Evolutionary conservation across 2,888 invertebrate species (phyloP).

Genomic region (Drepana falcataria): DNA sequence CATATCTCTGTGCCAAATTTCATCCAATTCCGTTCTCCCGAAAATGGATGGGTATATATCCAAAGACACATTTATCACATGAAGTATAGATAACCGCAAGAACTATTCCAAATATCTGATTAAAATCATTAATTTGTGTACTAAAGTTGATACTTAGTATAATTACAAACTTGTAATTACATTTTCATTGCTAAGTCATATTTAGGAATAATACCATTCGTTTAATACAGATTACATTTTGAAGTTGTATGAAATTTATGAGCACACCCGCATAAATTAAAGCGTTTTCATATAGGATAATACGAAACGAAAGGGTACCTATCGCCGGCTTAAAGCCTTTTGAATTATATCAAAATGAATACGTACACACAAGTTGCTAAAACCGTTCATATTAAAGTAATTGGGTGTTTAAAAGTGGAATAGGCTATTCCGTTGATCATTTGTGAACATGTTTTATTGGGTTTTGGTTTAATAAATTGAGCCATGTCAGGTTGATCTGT

Average conservation of each 20-base stretch:
- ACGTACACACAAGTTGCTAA: constrained; percentile 6
- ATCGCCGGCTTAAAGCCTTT: constrained; percentile 31
- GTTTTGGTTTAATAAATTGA: background rate
- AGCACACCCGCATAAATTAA: constrained; percentile 37
- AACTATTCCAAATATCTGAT: too few relatives aligned
- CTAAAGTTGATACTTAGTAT: too few relatives aligned
- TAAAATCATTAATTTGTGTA: too few relatives aligned
- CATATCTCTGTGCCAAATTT: too few relatives aligned
- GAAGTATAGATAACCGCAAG: too few relatives aligned
- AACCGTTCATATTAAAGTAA: background rate
- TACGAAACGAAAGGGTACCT: constrained; percentile 30
- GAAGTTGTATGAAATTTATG: constrained; percentile 9
- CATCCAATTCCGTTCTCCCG: too few relatives aligned
- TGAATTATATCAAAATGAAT: constrained; percentile 11
- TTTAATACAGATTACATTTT: background rate
- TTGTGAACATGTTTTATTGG: background rate
- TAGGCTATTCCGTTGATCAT: background rate
- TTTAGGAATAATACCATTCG: background rate
- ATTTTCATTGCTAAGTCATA: background rate
- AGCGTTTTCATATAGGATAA: constrained; percentile 29
- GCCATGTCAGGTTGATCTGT: background rate
- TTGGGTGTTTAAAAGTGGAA: background rate
- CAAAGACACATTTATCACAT: too few relatives aligned
- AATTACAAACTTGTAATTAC: background rate
- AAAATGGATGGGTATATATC: too few relatives aligned